Percentiles rank a stretch among this genome's conserved stretches.
These are phyloP conservation scores for Harmothoe impar DNA, from an alignment of 2,888 invertebrate genomes.

Conservation along the genomic window DNA sequence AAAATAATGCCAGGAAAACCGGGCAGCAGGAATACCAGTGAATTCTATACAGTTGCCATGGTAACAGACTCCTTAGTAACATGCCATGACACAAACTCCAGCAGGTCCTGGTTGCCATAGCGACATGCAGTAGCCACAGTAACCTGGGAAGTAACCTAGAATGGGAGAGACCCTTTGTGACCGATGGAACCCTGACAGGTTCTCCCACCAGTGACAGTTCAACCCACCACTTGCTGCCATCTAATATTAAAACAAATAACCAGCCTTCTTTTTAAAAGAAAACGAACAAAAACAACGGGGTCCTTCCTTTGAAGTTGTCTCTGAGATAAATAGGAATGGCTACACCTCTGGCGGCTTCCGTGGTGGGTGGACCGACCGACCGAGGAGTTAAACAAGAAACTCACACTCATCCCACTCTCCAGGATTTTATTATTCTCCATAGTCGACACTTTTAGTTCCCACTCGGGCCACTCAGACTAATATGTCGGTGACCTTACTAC, in stretches of 20 bases:
- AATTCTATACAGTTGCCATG: conserved; percentile 54
- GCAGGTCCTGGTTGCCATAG: conserved; percentile 24
- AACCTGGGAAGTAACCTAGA: conserved; percentile 33
- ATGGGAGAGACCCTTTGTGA: conserved; percentile 2
- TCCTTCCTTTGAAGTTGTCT: conserved; percentile 17
- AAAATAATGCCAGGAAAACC: conserved; percentile 60
- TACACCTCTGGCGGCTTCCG: neutral
- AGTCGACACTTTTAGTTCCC: neutral
- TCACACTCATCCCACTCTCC: neutral
- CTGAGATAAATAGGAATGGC: conserved; percentile 31
- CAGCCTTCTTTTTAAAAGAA: neutral
- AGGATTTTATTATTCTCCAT: neutral
- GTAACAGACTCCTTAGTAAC: conserved; percentile 53
- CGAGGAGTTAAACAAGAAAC: neutral
- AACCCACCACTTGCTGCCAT: conserved; percentile 43
- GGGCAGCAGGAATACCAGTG: conserved; percentile 56
- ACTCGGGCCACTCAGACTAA: neutral
- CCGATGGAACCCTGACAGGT: conserved; percentile 9
- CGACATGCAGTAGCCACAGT: conserved; percentile 43
- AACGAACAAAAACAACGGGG: neutral
- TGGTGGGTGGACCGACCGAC: neutral
- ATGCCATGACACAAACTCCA: conserved; percentile 53
- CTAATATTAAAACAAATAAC: neutral
- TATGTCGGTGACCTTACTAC: conserved; percentile 54
- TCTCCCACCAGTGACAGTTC: neutral